These are phyloP conservation scores for Ciconia nigra DNA, from an alignment of 2,797 vertebrate genomes.

Conservation along the genomic window DNA sequence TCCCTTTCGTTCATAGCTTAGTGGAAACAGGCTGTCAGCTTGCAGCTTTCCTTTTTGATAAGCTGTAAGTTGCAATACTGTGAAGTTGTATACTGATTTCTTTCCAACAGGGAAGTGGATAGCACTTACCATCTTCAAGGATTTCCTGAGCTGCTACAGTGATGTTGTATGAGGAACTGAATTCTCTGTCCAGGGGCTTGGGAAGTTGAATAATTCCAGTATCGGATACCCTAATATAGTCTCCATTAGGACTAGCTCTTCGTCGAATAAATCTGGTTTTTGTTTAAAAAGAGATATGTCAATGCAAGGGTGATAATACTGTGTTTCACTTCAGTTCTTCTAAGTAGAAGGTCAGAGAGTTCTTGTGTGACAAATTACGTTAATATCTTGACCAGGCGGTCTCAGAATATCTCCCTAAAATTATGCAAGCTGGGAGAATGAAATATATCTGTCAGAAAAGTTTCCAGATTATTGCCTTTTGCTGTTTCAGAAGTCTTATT, in stretches of 20 bases:
- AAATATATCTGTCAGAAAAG: not conserved
- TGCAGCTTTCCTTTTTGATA: not conserved
- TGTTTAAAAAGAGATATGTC: not conserved
- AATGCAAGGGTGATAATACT: not conserved
- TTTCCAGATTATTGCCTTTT: not conserved
- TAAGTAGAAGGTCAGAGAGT: not conserved
- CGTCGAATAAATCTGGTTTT: slow-evolving; percentile 71
- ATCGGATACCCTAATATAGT: slow-evolving; percentile 60
- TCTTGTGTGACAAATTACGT: not conserved
- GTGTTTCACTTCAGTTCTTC: not conserved
- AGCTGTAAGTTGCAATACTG: not conserved
- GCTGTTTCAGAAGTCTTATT: not conserved
- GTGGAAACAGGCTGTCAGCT: not conserved
- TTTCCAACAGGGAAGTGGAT: not conserved
- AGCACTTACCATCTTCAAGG: slow-evolving; percentile 54
- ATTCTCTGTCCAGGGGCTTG: slow-evolving; percentile 78
- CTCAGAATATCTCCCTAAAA: not conserved
- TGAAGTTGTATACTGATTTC: not conserved
- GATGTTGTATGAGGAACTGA: slow-evolving; percentile 75
- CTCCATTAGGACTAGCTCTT: slow-evolving; percentile 67
- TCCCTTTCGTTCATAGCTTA: not conserved
- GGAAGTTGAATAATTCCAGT: slow-evolving; percentile 68
- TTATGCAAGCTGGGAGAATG: not conserved
- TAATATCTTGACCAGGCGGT: not conserved
- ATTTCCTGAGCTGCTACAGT: slow-evolving; percentile 78